Conservation (phyloP, 2,888 invertebrate genomes). For the Steinernema carpocapsae region DNA sequence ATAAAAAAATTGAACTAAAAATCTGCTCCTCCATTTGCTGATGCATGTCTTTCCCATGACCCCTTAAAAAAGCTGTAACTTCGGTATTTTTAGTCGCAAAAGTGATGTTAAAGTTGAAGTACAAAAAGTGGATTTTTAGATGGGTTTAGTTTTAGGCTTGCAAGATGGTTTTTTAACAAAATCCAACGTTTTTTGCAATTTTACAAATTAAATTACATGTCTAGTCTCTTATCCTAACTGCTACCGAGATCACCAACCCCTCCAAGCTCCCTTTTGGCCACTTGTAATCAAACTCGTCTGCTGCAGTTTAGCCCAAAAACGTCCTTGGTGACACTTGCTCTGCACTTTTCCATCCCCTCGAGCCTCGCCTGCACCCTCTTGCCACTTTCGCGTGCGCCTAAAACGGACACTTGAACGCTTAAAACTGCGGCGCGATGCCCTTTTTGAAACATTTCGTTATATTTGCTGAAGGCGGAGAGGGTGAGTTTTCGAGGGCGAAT, state of each 20-base stretch:
- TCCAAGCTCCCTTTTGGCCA: constrained; percentile 8
- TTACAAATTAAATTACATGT: too few species aligned
- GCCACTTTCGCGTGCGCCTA: constrained; percentile 4
- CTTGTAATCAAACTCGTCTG: constrained; percentile 23
- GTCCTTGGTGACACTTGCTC: background rate
- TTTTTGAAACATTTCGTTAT: constrained; percentile 30
- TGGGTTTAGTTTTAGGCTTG: too few species aligned
- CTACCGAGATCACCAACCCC: background rate
- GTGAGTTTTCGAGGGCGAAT: background rate
- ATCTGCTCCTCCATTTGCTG: too few species aligned
- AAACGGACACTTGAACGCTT: constrained; percentile 20
- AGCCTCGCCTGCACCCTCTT: background rate
- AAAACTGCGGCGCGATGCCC: constrained; percentile 23
- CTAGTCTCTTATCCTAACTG: too few species aligned
- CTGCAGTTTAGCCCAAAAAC: constrained; percentile 1
- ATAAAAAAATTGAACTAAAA: too few species aligned
- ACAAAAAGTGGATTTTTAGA: too few species aligned
- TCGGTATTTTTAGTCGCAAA: too few species aligned
- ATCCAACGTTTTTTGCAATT: too few species aligned
- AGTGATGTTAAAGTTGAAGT: too few species aligned
- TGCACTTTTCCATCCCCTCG: background rate
- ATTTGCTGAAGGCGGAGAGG: background rate
- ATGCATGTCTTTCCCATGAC: too few species aligned
- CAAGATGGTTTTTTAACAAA: too few species aligned
- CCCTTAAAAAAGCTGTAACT: too few species aligned